Percentiles rank a stretch among this genome's conserved stretches.
Evolutionary conservation across 2,797 vertebrate genomes (phyloP).

Genomic region (Sebastes nivosus): DNA sequence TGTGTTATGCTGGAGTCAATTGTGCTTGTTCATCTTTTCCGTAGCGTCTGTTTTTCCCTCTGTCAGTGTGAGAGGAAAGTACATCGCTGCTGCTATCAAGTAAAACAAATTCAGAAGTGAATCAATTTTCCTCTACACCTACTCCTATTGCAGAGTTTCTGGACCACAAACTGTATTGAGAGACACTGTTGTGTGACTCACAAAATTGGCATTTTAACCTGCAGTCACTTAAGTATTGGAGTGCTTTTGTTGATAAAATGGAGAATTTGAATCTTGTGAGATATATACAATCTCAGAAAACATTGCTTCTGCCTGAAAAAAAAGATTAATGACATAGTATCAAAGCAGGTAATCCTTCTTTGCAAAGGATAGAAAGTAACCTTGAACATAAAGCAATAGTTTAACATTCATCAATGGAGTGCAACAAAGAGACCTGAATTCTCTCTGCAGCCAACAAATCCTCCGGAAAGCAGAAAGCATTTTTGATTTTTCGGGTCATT

Average conservation of each 20-base stretch:
- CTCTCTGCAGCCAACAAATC: neutral
- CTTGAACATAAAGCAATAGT: neutral
- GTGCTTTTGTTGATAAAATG: neutral
- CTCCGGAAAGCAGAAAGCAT: neutral
- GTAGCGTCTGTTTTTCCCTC: neutral
- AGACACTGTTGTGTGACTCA: neutral
- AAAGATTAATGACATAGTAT: neutral
- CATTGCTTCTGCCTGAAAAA: neutral
- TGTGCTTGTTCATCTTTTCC: conserved; percentile 26
- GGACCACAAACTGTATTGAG: neutral
- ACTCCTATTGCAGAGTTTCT: conserved; percentile 17
- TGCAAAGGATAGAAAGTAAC: neutral
- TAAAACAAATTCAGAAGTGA: conserved; percentile 12
- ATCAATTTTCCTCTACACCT: conserved; percentile 15
- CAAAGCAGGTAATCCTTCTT: neutral
- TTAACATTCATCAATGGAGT: neutral
- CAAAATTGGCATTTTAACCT: neutral
- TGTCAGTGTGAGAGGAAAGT: conserved; percentile 6
- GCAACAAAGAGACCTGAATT: neutral
- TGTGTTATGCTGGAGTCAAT: neutral
- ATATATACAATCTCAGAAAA: neutral
- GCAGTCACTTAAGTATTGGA: neutral
- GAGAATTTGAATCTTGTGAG: neutral
- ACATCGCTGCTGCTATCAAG: conserved; percentile 5
- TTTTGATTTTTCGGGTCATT: neutral